Conservation (phyloP, 2,888 invertebrate species). For the Heliconius hortense region DNA sequence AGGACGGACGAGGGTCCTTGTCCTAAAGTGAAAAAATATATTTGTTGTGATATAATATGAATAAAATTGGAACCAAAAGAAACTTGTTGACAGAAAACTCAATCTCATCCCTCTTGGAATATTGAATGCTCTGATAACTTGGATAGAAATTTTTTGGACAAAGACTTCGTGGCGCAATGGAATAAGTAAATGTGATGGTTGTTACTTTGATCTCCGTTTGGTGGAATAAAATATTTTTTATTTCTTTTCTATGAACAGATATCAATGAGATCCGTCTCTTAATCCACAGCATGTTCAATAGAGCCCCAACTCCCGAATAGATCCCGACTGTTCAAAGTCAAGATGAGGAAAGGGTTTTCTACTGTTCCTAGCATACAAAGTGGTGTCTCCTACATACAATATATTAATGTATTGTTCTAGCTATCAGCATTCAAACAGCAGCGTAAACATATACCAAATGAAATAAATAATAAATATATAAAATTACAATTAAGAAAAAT, state of each 20-base stretch:
- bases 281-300: too few species aligned
- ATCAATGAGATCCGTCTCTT: neutral
- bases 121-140: conserved; percentile 25
- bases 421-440: neutral
- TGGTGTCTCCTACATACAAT: too few species aligned
- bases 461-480: neutral
- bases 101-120: conserved; percentile 12
- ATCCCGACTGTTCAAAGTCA: too few species aligned
- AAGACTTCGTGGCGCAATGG: neutral
- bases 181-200: too few species aligned
- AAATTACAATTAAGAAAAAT: too few species aligned
- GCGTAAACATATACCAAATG: neutral
- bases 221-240: too few species aligned
- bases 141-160: neutral
- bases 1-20: neutral
- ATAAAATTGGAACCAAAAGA: conserved; percentile 22
- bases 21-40: neutral
- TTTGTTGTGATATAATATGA: conserved; percentile 10
- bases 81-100: conserved; percentile 29
- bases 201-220: too few species aligned
- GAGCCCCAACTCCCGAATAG: too few species aligned
- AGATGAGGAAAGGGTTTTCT: too few species aligned
- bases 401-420: too few species aligned
- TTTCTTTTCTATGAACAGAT: neutral
- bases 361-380: too few species aligned